These are phyloP conservation scores for Aleadryas rufinucha DNA, from an alignment of 2,113 vertebrate genomes.

Conservation along the genomic window DNA sequence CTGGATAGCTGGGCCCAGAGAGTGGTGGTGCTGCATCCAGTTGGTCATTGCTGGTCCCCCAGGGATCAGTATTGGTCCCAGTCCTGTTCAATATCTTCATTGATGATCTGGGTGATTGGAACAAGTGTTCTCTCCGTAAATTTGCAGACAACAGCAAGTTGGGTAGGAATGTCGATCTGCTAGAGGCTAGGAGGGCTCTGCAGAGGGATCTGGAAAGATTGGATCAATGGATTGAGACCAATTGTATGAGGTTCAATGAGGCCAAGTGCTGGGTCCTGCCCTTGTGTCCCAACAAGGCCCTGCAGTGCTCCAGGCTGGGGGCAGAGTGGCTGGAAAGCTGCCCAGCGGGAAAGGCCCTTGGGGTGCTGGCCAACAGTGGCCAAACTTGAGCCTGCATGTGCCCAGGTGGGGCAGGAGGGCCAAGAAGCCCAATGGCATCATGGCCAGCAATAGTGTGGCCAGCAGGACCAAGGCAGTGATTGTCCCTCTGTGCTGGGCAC, in stretches of 20 bases:
- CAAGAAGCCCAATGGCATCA: not conserved
- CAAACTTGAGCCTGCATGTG: rapidly evolving
- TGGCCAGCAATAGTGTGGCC: not conserved
- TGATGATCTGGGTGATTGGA: not conserved
- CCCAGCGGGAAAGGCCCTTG: not conserved
- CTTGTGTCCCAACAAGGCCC: rapidly evolving
- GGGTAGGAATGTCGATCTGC: not conserved
- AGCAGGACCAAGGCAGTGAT: not conserved
- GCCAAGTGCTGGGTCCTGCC: not conserved
- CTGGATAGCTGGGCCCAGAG: not conserved
- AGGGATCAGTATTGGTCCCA: not conserved
- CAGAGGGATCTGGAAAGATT: not conserved
- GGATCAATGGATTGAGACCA: rapidly evolving
- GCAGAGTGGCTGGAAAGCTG: not conserved
- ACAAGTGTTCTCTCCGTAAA: rapidly evolving
- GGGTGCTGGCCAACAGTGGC: rapidly evolving
- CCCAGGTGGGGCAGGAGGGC: not conserved
- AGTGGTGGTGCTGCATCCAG: not conserved
- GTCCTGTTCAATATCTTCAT: not conserved
- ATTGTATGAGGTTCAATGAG: not conserved
- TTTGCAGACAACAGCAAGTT: not conserved
- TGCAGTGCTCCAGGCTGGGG: not conserved
- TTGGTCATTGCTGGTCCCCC: rapidly evolving
- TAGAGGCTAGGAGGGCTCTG: not conserved
- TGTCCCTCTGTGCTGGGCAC: not conserved